Evolutionary conservation across 53 echinoderm and acorn worm species (phyloP), one percentile per base, ranked within the genome.

Genomic region (Arbacia lixula): DNA sequence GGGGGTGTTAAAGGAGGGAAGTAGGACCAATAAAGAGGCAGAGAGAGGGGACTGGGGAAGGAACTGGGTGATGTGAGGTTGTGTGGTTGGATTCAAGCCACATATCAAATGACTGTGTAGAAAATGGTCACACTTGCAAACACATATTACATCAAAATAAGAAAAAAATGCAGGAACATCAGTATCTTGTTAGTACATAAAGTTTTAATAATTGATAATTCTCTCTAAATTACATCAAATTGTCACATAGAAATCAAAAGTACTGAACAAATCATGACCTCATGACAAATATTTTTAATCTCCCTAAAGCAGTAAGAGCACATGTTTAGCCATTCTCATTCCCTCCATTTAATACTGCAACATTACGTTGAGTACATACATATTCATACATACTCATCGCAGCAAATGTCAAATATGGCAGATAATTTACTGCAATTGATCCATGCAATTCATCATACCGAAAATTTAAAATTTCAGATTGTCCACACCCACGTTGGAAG

Each of bases 211-310:
- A 42, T 36, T 67, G 14, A 12, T 42, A 31, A 29, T 31, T 69
- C 68, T 68, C 40, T 68, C 69, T 69, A 69, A 41, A 42, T 41
- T 69, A 69, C 69, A 69, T 69, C 43, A 26, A 68, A 68, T 41
- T 55, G 24, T 68, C 69, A 69, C 69, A 69, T 69, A 36, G 69
- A 42, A 40, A 69, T 69, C 42, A 20, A 69, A 40, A 69, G 69
- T 69, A 69, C 69, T 69, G 69, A 69, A 69, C 43, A 69, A 43
- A 43, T 69, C 40, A 69, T 69, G 27, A 9, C 9, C 21, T 56
- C 56, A 62, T 42, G 2, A 67, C 67, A 12, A 67, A 67, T 36
- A 38, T 67, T 22, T 17, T 10, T 30, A n/a, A 69, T n/a, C n/a
- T n/a, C n/a, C n/a, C n/a, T n/a, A n/a, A n/a, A n/a, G n/a, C n/a